phyloP scores from a whole-genome alignment of 1,140 invertebrate genomes.

The Colletes latitarsis region DNA sequence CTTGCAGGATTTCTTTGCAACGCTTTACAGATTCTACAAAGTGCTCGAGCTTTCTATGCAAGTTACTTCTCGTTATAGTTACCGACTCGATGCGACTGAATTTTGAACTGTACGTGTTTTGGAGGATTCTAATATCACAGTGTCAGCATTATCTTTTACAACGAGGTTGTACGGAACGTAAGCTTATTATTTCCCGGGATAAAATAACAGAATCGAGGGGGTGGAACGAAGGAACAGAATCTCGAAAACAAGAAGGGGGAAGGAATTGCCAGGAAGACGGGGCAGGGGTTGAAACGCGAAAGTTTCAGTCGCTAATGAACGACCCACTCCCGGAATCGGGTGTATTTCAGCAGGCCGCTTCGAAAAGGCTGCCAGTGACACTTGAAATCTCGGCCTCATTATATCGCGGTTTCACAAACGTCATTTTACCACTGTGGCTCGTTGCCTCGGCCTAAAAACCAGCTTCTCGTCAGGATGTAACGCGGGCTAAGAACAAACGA shows the following conservation, averaged over 20 bases:
- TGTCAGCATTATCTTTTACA: too few relatives aligned
- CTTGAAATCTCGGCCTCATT: constrained; percentile 51
- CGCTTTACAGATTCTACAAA: too few relatives aligned
- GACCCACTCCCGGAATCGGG: constrained; percentile 40
- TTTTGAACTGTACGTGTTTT: too few relatives aligned
- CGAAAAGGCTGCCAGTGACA: constrained; percentile 48
- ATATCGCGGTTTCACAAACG: constrained; percentile 50
- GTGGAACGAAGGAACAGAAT: not conserved
- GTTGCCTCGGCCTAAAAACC: constrained; percentile 31
- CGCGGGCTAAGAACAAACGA: too few relatives aligned
- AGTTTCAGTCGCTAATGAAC: constrained; percentile 44
- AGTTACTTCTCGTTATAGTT: too few relatives aligned
- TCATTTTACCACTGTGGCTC: constrained; percentile 34
- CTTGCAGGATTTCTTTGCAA: not conserved
- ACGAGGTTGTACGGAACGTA: too few relatives aligned
- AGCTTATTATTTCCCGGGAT: not conserved
- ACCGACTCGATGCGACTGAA: too few relatives aligned
- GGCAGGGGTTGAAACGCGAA: not conserved
- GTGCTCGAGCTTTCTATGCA: too few relatives aligned
- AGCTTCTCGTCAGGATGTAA: constrained; percentile 1
- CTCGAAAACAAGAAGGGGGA: not conserved
- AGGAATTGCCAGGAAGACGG: not conserved
- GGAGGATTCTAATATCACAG: too few relatives aligned
- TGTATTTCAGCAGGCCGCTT: constrained; percentile 31
- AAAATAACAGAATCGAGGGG: not conserved